Evolutionary conservation across 2,797 vertebrate genomes (phyloP).

Genomic region (Mormyrus hasselquistii): DNA sequence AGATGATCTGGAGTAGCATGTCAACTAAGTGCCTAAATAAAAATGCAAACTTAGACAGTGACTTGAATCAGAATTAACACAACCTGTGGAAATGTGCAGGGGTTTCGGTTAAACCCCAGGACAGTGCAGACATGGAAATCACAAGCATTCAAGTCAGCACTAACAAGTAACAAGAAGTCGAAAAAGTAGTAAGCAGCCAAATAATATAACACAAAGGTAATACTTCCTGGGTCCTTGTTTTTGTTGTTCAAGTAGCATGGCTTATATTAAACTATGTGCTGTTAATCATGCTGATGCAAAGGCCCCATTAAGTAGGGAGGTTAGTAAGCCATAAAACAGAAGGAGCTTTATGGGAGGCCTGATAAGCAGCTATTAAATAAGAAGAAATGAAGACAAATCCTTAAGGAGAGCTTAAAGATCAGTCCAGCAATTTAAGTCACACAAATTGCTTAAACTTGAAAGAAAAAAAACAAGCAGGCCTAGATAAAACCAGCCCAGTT

Average conservation of each 20-base stretch:
- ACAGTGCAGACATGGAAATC: neutral
- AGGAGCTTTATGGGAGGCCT: neutral
- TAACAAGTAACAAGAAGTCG: neutral
- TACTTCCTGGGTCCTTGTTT: neutral
- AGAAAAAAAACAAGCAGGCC: neutral
- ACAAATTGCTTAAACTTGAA: neutral
- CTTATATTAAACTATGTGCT: neutral
- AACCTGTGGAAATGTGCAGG: neutral
- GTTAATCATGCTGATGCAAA: neutral
- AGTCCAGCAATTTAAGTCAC: neutral
- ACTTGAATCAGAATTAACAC: neutral
- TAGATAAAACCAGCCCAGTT: neutral
- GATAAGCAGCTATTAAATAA: neutral
- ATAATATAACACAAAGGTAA: neutral
- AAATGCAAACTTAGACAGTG: neutral
- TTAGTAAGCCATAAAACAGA: neutral
- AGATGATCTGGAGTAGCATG: neutral
- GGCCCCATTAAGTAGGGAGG: neutral
- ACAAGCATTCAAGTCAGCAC: neutral
- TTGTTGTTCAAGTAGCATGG: neutral
- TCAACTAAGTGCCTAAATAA: neutral
- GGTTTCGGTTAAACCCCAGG: neutral
- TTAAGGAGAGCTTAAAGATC: neutral
- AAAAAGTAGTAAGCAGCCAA: neutral
- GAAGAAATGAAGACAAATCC: constrained; percentile 3